Evolutionary conservation across 92 coral and sea anemone species (phyloP).

Genomic region (Heliopora coerulea): DNA sequence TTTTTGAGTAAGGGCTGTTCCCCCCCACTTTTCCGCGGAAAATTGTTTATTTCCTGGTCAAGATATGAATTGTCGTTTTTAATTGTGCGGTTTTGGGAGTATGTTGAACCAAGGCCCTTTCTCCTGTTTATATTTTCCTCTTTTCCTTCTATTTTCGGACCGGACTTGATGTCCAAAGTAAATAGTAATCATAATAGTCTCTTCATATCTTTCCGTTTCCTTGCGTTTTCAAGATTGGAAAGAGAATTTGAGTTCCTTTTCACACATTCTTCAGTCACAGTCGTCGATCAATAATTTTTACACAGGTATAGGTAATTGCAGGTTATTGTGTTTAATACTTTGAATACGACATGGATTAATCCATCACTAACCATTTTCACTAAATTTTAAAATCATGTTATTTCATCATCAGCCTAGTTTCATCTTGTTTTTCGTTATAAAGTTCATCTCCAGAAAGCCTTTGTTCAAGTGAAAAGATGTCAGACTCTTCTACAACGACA

Average conservation of each 20-base stretch:
- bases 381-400: too few relatives aligned
- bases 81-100: constrained; percentile 24
- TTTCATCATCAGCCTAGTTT: too few relatives aligned
- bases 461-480: too few relatives aligned
- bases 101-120: constrained; percentile 6
- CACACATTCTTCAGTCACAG: too few relatives aligned
- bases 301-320: too few relatives aligned
- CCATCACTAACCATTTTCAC: too few relatives aligned
- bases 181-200: constrained; percentile 8
- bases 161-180: constrained; percentile 9
- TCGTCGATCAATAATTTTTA: too few relatives aligned
- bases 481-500: too few relatives aligned
- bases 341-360: too few relatives aligned
- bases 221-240: background rate
- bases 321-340: too few relatives aligned
- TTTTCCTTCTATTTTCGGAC: background rate
- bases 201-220: constrained; percentile 19
- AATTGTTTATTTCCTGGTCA: constrained; percentile 32
- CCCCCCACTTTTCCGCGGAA: constrained; percentile 39
- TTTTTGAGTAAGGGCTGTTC: background rate
- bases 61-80: constrained; percentile 12
- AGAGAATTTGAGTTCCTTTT: background rate
- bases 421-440: too few relatives aligned
- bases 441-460: too few relatives aligned
- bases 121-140: constrained; percentile 4